Evolutionary conservation across 2,888 invertebrate genomes (phyloP), one percentile per base, ranked within the genome.

Genomic region (Phrixothrix hirtus): DNA sequence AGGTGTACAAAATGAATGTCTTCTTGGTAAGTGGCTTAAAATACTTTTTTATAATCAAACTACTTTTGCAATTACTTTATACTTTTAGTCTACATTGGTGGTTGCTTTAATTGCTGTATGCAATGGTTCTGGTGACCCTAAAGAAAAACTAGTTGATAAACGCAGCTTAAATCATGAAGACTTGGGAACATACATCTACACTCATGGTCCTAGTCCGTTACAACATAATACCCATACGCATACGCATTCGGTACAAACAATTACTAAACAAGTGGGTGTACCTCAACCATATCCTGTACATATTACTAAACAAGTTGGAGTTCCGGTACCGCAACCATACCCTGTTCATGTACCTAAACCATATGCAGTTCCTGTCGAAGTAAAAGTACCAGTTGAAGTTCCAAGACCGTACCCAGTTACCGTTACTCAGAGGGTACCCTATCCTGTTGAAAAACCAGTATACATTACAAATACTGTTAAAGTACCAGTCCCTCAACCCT

Each of bases 251-350:
- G 53, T 66, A 2, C 62, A 62, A 34, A 66, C 66, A 13, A 57
- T 51, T 14, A 45, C 45, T 1, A 51, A 51, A 26, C n/a, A 44
- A 38, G 69, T 72, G n/a, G 57, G 64, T 15, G 70, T 73, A 39
- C 67, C 72, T 13, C 66, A 71, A 55, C 71, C 72, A 3, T 69
- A 70, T 55, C 68, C 71, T 36, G 72, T 74, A 27, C 37, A 58
- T 27, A 64, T 70, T 5, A 63, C 62, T 25, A 68, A 63, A 55
- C 63, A 61, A 6, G 67, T 71, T 11, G 54, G 58, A 13, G 60
- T 61, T 2, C 62, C 63, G 25, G 68, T 72, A 16, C 68, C 72
- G 11, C 67, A 71, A 53, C 72, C 71, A 29, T 67, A 71, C 57
- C 52, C 57, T 12, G 57, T 58, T 27, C 54, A 55, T 35, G 60